phyloP scores from a whole-genome alignment of 2,888 invertebrate genomes.

The Polydrusus cervinus region DNA sequence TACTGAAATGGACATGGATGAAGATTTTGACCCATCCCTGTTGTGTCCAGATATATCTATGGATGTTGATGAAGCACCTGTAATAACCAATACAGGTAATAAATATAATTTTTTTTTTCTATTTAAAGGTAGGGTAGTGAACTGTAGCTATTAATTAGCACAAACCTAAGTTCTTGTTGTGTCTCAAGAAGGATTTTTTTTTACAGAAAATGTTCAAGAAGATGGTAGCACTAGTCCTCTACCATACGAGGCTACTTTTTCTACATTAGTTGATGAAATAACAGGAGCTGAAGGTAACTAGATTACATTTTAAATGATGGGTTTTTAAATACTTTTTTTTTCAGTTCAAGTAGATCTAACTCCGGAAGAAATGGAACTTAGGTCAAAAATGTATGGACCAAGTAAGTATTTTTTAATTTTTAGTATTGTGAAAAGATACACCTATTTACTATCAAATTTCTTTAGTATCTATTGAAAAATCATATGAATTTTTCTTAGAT shows the following conservation, averaged over 20 bases:
- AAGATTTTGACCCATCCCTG: conserved; percentile 65
- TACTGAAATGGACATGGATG: conserved; percentile 56
- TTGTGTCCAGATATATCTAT: conserved; percentile 68
- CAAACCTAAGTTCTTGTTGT: no score
- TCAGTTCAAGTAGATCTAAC: conserved; percentile 64
- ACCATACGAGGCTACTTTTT: conserved; percentile 62
- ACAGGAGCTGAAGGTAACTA: conserved; percentile 65
- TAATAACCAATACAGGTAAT: conserved; percentile 60
- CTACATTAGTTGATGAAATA: conserved; percentile 65
- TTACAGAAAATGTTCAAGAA: conserved; percentile 51
- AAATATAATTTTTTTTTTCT: not conserved
- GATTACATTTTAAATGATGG: no score
- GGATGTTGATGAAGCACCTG: conserved; percentile 67
- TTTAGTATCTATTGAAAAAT: no score
- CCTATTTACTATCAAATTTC: no score
- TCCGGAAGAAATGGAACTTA: conserved; percentile 60
- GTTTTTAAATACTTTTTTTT: conserved; percentile 37
- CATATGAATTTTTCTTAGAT: conserved; percentile 49
- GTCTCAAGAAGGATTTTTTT: not conserved
- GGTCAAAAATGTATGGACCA: conserved; percentile 59
- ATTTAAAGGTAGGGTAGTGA: not conserved
- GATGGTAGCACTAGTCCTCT: conserved; percentile 60
- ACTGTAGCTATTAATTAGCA: no score
- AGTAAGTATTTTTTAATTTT: conserved; percentile 12
- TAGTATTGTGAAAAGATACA: not conserved